Evolutionary conservation across 2,888 invertebrate species (phyloP).

Genomic region (Drosophila setosimentum): DNA sequence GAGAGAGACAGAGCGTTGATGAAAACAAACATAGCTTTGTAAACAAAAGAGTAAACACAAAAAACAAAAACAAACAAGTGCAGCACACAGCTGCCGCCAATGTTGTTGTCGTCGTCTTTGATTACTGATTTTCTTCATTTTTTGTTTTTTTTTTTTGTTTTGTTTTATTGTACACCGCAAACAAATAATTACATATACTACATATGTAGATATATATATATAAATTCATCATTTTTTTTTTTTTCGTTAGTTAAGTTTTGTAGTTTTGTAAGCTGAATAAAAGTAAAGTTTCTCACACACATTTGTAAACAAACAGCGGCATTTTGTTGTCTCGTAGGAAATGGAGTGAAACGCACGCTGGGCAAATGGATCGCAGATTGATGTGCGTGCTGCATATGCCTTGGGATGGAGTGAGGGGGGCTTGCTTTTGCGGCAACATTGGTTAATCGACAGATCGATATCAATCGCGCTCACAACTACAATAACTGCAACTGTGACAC

Average conservation of each 20-base stretch:
- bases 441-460: conserved; percentile 53
- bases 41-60: conserved; percentile 47
- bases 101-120: conserved; percentile 27
- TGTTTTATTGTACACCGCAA: neutral
- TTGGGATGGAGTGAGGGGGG: rapidly evolving
- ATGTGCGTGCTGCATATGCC: conserved; percentile 3
- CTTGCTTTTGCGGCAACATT: conserved; percentile 53
- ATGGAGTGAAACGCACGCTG: conserved; percentile 16
- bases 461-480: conserved; percentile 26
- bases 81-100: conserved; percentile 6
- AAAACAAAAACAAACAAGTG: conserved; percentile 5
- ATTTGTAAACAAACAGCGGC: conserved; percentile 17
- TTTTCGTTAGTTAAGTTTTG: conserved; percentile 34
- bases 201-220: conserved; percentile 1
- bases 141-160: neutral
- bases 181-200: conserved; percentile 7
- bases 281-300: conserved; percentile 52
- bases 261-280: conserved; percentile 43
- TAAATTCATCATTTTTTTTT: conserved; percentile 35
- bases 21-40: conserved; percentile 61
- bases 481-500: conserved; percentile 25
- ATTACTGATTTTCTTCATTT: conserved; percentile 32
- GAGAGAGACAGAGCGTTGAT: conserved; percentile 7
- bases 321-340: conserved; percentile 1
- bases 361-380: conserved; percentile 15